These are phyloP conservation scores for Girardinus metallicus DNA, from an alignment of 2,797 vertebrate genomes.

Conservation along the genomic window DNA sequence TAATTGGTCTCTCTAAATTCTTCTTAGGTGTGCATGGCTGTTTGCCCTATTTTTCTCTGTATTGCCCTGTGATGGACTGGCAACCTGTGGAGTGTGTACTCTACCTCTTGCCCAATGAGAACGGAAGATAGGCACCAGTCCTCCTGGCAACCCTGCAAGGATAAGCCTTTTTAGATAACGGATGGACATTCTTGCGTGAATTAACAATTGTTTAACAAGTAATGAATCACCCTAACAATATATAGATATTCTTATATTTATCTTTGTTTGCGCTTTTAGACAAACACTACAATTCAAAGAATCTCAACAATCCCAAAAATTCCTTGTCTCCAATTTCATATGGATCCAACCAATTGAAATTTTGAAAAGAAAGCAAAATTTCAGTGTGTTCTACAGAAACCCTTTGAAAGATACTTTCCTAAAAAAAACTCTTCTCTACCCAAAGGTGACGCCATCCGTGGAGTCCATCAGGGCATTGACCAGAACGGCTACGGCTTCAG, in stretches of 20 bases:
- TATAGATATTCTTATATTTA: too few species aligned
- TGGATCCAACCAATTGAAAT: not conserved
- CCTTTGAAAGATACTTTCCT: not conserved
- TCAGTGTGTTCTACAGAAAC: not conserved
- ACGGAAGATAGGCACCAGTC: too few species aligned
- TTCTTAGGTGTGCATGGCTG: too few species aligned
- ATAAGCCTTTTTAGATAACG: too few species aligned
- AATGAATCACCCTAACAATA: not conserved
- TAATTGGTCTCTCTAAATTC: too few species aligned
- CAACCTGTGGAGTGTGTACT: too few species aligned
- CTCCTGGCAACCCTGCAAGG: too few species aligned
- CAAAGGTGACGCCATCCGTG: constrained; percentile 68
- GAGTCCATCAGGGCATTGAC: constrained; percentile 28
- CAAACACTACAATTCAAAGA: not conserved
- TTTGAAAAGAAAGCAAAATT: not conserved
- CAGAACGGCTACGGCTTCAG: constrained; percentile 77
- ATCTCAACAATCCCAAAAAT: too few species aligned
- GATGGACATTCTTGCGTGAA: not conserved
- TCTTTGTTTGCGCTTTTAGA: too few species aligned
- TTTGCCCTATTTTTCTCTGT: too few species aligned
- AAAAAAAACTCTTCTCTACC: not conserved
- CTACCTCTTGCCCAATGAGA: too few species aligned
- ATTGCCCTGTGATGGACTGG: too few species aligned
- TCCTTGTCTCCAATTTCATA: not conserved
- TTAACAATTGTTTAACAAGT: not conserved